These are phyloP conservation scores for Platycercus adscitus DNA, from an alignment of 2,113 vertebrate genomes.

Conservation along the genomic window DNA sequence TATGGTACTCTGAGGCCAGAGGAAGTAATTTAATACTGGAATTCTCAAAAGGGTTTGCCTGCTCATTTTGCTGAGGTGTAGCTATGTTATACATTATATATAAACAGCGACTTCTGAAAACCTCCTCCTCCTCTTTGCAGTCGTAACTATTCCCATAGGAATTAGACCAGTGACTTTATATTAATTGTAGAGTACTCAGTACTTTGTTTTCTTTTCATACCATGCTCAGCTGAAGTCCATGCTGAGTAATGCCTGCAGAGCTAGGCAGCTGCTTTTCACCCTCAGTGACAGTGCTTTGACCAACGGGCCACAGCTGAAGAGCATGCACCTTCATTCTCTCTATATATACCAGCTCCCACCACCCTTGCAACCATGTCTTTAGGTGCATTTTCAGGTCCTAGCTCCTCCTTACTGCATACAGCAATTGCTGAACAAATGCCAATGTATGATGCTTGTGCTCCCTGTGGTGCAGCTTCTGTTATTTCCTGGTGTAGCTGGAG, in stretches of 20 bases:
- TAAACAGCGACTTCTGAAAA: not conserved
- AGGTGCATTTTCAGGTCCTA: fast-evolving
- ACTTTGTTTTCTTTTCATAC: not conserved
- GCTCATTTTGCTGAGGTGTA: not conserved
- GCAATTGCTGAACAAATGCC: not conserved
- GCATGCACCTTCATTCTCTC: not conserved
- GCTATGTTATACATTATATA: not conserved
- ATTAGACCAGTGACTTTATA: not conserved
- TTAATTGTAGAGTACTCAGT: not conserved
- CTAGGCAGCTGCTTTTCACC: not conserved
- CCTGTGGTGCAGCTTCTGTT: too few species aligned
- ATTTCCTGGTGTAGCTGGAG: not conserved
- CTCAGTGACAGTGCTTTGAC: not conserved
- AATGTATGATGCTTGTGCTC: fast-evolving
- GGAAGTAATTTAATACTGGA: constrained; percentile 52
- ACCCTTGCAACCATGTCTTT: not conserved
- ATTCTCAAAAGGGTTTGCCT: not conserved
- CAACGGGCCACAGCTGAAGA: not conserved
- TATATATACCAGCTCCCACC: not conserved
- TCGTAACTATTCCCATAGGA: not conserved
- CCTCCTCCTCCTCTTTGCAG: not conserved
- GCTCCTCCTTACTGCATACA: fast-evolving
- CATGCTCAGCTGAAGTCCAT: not conserved
- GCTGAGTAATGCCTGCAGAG: not conserved
- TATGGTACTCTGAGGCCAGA: not conserved